These are phyloP conservation scores for Porites lobata DNA, from an alignment of 92 coral and sea anemone genomes.

Conservation along the genomic window DNA sequence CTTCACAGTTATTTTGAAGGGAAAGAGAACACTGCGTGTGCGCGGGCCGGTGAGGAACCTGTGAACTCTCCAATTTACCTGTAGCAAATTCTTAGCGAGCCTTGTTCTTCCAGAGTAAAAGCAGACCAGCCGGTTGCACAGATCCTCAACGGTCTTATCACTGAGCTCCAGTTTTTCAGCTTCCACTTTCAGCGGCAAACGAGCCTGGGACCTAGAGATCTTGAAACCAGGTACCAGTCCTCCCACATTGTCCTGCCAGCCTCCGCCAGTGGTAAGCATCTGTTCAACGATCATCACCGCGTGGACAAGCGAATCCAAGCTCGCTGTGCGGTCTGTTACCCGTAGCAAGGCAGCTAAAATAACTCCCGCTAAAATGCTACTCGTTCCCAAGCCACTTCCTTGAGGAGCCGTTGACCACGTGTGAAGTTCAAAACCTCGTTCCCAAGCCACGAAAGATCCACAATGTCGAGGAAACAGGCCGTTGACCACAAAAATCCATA, in stretches of 20 bases:
- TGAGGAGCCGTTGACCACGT: slow-evolving; percentile 88
- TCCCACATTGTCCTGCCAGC: slow-evolving; percentile 99
- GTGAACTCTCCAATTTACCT: slow-evolving; percentile 56
- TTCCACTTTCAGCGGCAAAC: slow-evolving; percentile 87
- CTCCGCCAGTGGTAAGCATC: slow-evolving; percentile 99
- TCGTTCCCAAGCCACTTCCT: slow-evolving; percentile 98
- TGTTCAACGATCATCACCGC: slow-evolving; percentile 96
- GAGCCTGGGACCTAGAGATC: slow-evolving; percentile 85
- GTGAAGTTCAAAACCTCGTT: slow-evolving; percentile 95
- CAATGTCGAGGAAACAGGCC: too few relatives aligned
- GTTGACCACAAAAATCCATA: too few relatives aligned
- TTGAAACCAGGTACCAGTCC: slow-evolving; percentile 96
- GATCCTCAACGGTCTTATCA: slow-evolving; percentile 64
- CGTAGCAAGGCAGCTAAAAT: slow-evolving; percentile 93
- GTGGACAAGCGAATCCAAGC: slow-evolving; percentile 85
- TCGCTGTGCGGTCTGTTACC: slow-evolving; percentile 85
- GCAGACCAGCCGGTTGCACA: slow-evolving; percentile 76
- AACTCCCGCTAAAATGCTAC: slow-evolving; percentile 95
- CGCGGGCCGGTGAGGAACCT: background rate
- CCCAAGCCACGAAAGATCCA: too few relatives aligned
- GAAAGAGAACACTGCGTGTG: background rate
- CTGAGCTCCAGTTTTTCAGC: slow-evolving; percentile 72
- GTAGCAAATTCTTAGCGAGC: slow-evolving; percentile 94
- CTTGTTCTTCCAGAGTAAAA: slow-evolving; percentile 94
- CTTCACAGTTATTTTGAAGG: too few relatives aligned